Percentiles rank a stretch among this genome's conserved stretches.
Evolutionary conservation across 1,140 invertebrate species (phyloP).

Genomic region (Lutraria rhynchaena): DNA sequence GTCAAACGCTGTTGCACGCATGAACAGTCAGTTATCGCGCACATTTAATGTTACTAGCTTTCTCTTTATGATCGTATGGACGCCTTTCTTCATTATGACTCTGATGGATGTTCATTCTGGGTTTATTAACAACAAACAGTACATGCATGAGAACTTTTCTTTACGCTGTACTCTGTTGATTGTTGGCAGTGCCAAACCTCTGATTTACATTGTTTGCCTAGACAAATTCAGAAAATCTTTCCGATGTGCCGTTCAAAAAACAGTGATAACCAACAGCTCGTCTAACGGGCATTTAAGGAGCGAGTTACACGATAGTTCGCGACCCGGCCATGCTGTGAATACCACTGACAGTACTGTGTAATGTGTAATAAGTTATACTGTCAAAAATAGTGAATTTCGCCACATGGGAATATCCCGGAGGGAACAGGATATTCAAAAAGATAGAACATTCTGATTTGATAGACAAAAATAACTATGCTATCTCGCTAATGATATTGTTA

Average conservation of each 20-base stretch:
- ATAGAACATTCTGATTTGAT: too few relatives aligned
- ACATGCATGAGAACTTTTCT: conserved; percentile 22
- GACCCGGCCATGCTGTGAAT: background rate
- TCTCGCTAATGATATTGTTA: too few relatives aligned
- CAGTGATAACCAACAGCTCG: too few relatives aligned
- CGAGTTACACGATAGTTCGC: too few relatives aligned
- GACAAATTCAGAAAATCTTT: conserved; percentile 33
- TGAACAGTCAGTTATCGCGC: conserved; percentile 21
- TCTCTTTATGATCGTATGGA: conserved; percentile 32
- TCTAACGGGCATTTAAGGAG: too few relatives aligned
- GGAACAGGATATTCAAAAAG: too few relatives aligned
- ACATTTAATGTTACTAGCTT: conserved; percentile 23
- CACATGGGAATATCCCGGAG: too few relatives aligned
- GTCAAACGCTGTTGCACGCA: conserved; percentile 4
- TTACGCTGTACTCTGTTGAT: conserved; percentile 45
- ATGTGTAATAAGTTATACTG: too few relatives aligned
- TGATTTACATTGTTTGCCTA: conserved; percentile 31
- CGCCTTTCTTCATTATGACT: conserved; percentile 41
- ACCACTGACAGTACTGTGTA: background rate
- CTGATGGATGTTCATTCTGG: conserved; percentile 12
- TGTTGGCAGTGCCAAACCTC: conserved; percentile 43
- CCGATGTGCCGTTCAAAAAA: too few relatives aligned
- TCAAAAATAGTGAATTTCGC: too few relatives aligned
- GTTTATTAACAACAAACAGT: background rate
- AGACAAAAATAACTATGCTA: too few relatives aligned